Conservation (phyloP, 2,797 vertebrate genomes). For the Lepilemur ruficaudatus region DNA sequence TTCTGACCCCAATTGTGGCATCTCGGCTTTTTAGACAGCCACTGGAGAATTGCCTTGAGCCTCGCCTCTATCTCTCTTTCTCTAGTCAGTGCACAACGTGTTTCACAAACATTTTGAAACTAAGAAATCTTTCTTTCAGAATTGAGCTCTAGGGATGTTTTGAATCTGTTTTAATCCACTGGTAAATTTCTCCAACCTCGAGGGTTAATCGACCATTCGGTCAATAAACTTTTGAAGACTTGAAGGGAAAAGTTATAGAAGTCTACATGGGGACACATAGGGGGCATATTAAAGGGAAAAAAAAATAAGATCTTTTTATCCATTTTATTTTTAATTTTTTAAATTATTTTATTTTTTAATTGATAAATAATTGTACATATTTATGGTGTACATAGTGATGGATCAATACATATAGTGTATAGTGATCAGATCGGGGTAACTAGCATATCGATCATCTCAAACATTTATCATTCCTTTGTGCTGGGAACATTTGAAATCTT, state of each 20-base stretch:
- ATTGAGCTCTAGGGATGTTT: constrained; percentile 32
- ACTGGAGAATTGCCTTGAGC: background rate
- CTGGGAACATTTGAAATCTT: background rate
- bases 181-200: background rate
- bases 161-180: constrained; percentile 45
- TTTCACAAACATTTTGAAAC: constrained; percentile 56
- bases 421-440: background rate
- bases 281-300: background rate
- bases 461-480: background rate
- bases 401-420: background rate
- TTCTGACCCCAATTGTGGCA: constrained; percentile 48
- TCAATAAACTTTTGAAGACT: background rate
- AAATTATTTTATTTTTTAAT: background rate
- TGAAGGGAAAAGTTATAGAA: background rate
- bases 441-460: background rate
- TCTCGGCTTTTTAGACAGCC: constrained; percentile 47
- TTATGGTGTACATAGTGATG: background rate
- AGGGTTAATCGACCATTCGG: background rate
- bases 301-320: background rate
- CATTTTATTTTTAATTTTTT: background rate
- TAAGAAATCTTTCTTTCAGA: constrained; percentile 25
- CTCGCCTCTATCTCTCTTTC: background rate
- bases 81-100: background rate
- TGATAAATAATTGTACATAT: background rate
- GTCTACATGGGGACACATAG: background rate